phyloP scores from a whole-genome alignment of 2,797 vertebrate species.

The Acanthurus leucopareius region DNA sequence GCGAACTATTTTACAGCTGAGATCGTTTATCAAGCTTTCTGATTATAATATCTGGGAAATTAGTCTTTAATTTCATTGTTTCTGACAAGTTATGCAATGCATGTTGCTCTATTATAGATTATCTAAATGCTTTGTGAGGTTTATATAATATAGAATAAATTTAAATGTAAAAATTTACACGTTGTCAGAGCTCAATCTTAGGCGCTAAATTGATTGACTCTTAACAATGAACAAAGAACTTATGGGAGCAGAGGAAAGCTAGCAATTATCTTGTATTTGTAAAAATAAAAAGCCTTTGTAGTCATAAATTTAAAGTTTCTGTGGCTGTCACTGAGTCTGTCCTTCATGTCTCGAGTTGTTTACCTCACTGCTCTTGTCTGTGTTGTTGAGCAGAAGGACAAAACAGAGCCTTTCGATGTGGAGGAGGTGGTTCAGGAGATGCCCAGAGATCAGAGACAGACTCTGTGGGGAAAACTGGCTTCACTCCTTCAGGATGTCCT shows the following conservation, averaged over 20 bases:
- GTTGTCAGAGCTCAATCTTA: no score
- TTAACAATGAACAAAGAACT: not conserved
- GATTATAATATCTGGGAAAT: not conserved
- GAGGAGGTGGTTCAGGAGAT: conserved; percentile 93
- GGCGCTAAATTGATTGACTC: not conserved
- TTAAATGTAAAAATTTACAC: not conserved
- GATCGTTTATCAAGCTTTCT: not conserved
- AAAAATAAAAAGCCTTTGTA: no score
- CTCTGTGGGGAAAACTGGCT: conserved; percentile 88
- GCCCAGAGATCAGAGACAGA: conserved; percentile 88
- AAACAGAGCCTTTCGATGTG: conserved; percentile 88
- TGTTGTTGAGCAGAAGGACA: conserved; percentile 84
- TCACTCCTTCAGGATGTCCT: conserved; percentile 85
- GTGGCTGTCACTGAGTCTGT: not conserved
- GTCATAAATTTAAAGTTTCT: not conserved
- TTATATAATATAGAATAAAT: not conserved
- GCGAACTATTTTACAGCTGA: not conserved
- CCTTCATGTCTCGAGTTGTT: not conserved
- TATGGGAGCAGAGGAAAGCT: not conserved
- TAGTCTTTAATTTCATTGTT: not conserved
- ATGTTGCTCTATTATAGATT: not conserved
- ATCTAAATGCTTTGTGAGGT: not conserved
- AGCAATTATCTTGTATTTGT: not conserved
- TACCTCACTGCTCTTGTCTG: not conserved
- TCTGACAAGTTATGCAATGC: not conserved